These are phyloP conservation scores for Dicentrarchus labrax DNA, from an alignment of 2,113 vertebrate genomes.

Conservation along the genomic window DNA sequence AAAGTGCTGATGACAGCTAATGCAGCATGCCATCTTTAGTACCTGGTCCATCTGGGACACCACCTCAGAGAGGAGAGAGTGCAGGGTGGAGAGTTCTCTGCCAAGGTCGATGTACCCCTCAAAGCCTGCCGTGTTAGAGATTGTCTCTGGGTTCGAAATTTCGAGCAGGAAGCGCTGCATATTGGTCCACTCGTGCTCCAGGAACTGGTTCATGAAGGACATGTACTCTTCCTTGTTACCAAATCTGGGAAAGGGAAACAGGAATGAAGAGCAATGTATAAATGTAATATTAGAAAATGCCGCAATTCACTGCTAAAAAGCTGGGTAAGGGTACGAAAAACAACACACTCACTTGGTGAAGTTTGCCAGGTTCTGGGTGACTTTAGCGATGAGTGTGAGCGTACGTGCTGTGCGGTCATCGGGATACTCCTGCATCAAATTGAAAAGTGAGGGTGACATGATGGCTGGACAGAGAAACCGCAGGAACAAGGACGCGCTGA, in stretches of 20 bases:
- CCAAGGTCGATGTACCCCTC: slow-evolving; percentile 98
- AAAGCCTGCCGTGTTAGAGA: slow-evolving; percentile 96
- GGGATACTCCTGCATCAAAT: slow-evolving; percentile 96
- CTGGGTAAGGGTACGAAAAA: background rate
- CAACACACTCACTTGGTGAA: slow-evolving; percentile 92
- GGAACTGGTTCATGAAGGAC: slow-evolving; percentile 99
- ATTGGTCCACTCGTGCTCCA: slow-evolving; percentile 97
- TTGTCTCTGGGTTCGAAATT: slow-evolving; percentile 97
- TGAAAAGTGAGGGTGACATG: slow-evolving; percentile 99
- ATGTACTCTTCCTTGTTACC: slow-evolving; percentile 99
- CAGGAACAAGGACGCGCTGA: slow-evolving; percentile 97
- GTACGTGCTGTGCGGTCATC: slow-evolving; percentile 98
- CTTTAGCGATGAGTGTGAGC: slow-evolving; percentile 98
- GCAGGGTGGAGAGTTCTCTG: slow-evolving; percentile 94
- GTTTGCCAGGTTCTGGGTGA: slow-evolving; percentile 99
- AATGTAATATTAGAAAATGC: background rate
- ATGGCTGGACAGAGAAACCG: slow-evolving; percentile 98
- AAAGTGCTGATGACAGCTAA: background rate
- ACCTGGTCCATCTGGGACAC: slow-evolving; percentile 96
- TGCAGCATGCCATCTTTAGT: background rate
- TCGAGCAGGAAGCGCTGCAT: slow-evolving; percentile 97
- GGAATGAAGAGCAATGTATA: background rate
- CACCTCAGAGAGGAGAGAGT: slow-evolving; percentile 94
- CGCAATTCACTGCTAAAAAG: background rate
- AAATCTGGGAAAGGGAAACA: slow-evolving; percentile 84